phyloP scores from a whole-genome alignment of 2,113 vertebrate genomes.

The Carassius carassius region DNA sequence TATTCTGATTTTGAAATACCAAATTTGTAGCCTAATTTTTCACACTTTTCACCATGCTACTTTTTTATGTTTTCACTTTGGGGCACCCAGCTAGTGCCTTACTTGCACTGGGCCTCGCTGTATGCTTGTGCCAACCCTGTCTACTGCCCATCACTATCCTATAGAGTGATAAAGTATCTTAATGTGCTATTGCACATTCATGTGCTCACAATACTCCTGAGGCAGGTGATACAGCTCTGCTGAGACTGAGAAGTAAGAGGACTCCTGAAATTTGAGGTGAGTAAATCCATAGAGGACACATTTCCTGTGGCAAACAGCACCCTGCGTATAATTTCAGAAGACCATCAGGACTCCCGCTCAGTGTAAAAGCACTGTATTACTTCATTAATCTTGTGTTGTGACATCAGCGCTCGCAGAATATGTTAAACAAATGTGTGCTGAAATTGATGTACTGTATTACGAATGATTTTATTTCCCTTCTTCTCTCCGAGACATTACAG shows the following conservation, averaged over 20 bases:
- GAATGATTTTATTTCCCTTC: not conserved
- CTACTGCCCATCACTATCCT: not conserved
- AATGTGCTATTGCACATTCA: not conserved
- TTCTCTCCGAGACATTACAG: not conserved
- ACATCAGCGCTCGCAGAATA: conserved; percentile 1
- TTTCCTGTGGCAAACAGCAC: conserved; percentile 14
- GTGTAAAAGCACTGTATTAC: conserved; percentile 33
- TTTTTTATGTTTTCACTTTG: too few species aligned
- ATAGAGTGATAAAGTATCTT: not conserved
- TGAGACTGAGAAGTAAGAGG: not conserved
- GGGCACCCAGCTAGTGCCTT: too few species aligned
- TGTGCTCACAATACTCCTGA: not conserved
- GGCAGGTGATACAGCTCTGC: not conserved
- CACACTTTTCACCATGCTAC: too few species aligned
- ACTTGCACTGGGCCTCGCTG: too few species aligned
- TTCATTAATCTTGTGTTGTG: conserved; percentile 33
- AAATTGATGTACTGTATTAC: conserved; percentile 7
- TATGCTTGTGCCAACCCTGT: too few species aligned
- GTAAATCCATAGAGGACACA: conserved; percentile 10
- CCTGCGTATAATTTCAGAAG: not conserved
- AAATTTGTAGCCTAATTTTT: too few species aligned
- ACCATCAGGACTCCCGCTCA: not conserved
- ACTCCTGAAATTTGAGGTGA: conserved; percentile 1
- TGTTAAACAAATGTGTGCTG: conserved; percentile 17
- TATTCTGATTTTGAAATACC: too few species aligned